Percentiles rank a stretch among this genome's conserved stretches.
Conservation (phyloP, 2,888 invertebrate species). For the Drosophila neonasuta region DNA sequence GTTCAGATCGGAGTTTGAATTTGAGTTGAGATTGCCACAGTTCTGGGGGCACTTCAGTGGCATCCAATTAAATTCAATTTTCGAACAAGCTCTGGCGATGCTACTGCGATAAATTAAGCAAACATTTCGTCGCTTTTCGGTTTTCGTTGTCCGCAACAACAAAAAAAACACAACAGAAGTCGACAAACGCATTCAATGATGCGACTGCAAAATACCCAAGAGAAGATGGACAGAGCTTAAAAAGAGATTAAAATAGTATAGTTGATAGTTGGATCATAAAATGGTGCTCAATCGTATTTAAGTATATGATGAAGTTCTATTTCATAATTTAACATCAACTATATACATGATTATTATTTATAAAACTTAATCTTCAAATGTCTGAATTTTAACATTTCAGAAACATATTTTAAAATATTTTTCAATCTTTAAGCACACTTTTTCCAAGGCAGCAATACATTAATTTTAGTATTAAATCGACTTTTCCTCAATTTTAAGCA, state of each 20-base stretch:
- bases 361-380: too few species aligned
- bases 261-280: not conserved
- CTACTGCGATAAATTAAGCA: constrained; percentile 78
- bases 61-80: constrained; percentile 79
- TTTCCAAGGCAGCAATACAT: too few species aligned
- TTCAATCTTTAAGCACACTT: too few species aligned
- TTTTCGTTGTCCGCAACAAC: constrained; percentile 16
- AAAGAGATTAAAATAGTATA: not conserved
- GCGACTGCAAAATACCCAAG: constrained; percentile 34
- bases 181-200: not conserved
- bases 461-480: too few species aligned
- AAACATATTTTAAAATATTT: too few species aligned
- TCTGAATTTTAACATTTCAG: too few species aligned
- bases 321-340: too few species aligned
- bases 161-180: constrained; percentile 10
- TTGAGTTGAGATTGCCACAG: constrained; percentile 10
- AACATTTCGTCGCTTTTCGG: constrained; percentile 60
- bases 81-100: constrained; percentile 68
- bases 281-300: too few species aligned
- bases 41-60: constrained; percentile 59
- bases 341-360: too few species aligned
- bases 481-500: not conserved
- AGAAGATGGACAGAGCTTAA: not conserved
- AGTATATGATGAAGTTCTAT: too few species aligned
- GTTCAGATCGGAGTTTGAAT: constrained; percentile 5